Base-by-base conservation (phyloP, 1,140 invertebrate genomes). In the Drosophila lowei region DNA sequence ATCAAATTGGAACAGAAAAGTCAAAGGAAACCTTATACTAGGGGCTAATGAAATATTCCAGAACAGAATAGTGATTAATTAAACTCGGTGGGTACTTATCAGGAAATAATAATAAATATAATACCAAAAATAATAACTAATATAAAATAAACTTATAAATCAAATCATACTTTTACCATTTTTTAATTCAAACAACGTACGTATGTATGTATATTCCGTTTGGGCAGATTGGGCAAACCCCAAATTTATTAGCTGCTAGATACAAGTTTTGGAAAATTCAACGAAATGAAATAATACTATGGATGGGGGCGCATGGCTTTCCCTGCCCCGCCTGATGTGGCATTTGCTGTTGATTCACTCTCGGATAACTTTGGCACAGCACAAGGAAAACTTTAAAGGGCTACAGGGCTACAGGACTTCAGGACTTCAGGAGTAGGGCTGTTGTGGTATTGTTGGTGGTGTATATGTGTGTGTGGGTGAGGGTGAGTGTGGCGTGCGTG, bases 341-440 rank as follows among this genome's bases (percentile, higher is more conserved):
- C 68, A 70, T 72, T 73, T 67, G 57, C 72, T 75, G 71, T 74
- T 74, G 72, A 75, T 75, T 73, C 71, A 71, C 53, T 65, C 70
- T 56, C 53, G 71, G 71, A 61, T 60, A 74, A 73, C 71, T 73
- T 74, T 42, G 70, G 38, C 53, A 57, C 46, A 74, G 53, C 71
- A 52, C 64, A 74, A 21, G 71, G 49, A 53, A 49, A 74, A 74
- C 71, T 74, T 74, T 74, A 74, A 74, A 65, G 53, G 60, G 15
- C 46, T 56, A 13, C 52, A 65, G 53, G 60, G 15, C 46, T 56
- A 2, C 18, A 18, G 18, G 18, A 18, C 18, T 18, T 2, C 18
- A 18, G 18, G 18, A 18, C 18, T 18, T n/a, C n/a, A 1, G 13
- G 34, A 15, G 61, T 13, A 3, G 13, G 23, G 49, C 2, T 9